Conservation (phyloP, 2,888 invertebrate species). For the Ectemnius cavifrons region DNA sequence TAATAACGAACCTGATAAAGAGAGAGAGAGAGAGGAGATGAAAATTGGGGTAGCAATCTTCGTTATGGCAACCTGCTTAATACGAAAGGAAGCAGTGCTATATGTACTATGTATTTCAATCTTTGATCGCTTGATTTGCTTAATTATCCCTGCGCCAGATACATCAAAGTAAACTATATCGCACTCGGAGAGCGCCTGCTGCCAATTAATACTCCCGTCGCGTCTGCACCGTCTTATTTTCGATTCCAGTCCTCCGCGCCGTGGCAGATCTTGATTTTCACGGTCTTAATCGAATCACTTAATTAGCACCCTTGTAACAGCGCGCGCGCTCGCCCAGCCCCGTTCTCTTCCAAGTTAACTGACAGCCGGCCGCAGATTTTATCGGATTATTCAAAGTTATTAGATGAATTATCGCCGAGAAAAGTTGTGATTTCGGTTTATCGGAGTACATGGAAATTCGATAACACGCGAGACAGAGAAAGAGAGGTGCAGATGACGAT, state of each 20-base stretch:
- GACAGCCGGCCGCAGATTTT: constrained; percentile 66
- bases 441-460: constrained; percentile 38
- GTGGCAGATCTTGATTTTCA: constrained; percentile 69
- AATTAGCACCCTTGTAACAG: constrained; percentile 71
- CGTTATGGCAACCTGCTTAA: constrained; percentile 3
- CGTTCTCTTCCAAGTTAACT: constrained; percentile 64
- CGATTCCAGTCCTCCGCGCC: constrained; percentile 61
- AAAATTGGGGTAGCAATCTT: not conserved
- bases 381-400: constrained; percentile 71
- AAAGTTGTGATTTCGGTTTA: constrained; percentile 68
- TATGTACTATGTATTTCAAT: not conserved
- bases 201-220: constrained; percentile 65
- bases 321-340: constrained; percentile 47
- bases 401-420: constrained; percentile 65
- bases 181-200: constrained; percentile 12
- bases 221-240: constrained; percentile 62
- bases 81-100: not conserved
- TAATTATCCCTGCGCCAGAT: constrained; percentile 11
- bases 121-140: constrained; percentile 15
- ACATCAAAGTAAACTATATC: not conserved
- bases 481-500: not conserved
- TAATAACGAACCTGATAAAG: too few species aligned
- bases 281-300: constrained; percentile 74
- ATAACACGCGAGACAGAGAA: not conserved
- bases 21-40: not conserved